phyloP scores from a whole-genome alignment of 2,113 vertebrate species.

The Axis porcinus region DNA sequence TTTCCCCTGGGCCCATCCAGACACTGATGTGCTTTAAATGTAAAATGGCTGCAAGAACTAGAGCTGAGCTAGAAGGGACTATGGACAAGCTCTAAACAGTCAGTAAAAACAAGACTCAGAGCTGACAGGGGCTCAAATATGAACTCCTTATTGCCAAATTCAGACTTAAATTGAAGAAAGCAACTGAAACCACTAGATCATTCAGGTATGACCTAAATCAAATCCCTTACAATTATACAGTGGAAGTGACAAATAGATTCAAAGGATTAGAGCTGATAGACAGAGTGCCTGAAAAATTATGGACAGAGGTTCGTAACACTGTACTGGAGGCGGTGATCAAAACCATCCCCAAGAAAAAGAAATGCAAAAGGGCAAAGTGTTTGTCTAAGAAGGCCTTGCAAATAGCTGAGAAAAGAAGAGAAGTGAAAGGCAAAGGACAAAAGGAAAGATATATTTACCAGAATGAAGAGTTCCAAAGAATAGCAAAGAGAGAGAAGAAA shows the following conservation, averaged over 20 bases:
- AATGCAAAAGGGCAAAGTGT: not conserved
- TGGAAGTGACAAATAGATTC: not conserved
- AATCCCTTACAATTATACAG: not conserved
- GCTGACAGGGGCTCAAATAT: not conserved
- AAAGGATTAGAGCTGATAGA: not conserved
- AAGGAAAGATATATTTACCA: not conserved
- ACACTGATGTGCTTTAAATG: not conserved
- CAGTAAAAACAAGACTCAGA: not conserved
- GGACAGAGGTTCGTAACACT: not conserved
- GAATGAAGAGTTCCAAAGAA: not conserved
- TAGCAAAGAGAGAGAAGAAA: not conserved
- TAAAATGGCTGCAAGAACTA: not conserved
- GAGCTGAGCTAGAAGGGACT: accelerated
- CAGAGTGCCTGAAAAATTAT: not conserved
- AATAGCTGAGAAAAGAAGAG: not conserved
- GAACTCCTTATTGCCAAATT: not conserved
- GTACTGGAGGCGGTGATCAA: not conserved
- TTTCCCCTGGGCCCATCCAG: no score
- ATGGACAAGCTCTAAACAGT: not conserved
- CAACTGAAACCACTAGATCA: not conserved
- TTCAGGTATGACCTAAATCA: not conserved
- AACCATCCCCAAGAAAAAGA: not conserved
- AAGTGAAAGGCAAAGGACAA: not conserved
- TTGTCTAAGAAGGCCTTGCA: not conserved
- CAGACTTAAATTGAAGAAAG: not conserved